These are phyloP conservation scores for Xenops minutus DNA, from an alignment of 2,797 vertebrate species.

Conservation along the genomic window DNA sequence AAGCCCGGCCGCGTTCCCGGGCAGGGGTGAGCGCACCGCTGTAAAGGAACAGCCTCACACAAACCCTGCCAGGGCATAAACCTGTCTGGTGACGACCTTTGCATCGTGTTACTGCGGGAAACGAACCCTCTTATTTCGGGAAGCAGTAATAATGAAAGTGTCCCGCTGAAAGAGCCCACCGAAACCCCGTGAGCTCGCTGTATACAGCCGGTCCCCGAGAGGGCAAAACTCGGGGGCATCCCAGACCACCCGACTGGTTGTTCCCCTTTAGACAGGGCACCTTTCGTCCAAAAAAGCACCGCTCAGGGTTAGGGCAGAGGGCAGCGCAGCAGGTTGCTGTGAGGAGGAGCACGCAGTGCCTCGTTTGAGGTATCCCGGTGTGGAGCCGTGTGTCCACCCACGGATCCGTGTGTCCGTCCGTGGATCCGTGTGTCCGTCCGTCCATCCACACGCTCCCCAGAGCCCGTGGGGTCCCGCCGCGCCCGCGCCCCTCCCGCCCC, in stretches of 20 bases:
- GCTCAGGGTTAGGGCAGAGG: too few relatives aligned
- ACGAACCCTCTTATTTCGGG: not conserved
- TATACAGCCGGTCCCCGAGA: accelerated
- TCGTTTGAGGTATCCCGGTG: accelerated
- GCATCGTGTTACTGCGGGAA: accelerated
- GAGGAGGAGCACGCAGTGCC: accelerated
- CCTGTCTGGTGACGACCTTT: accelerated
- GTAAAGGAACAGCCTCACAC: not conserved
- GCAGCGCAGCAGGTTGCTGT: not conserved
- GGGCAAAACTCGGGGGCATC: accelerated
- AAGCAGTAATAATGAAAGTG: not conserved
- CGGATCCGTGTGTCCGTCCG: too few relatives aligned
- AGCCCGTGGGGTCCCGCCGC: not conserved
- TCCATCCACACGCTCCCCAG: accelerated
- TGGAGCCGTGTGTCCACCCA: too few relatives aligned
- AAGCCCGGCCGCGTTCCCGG: not conserved
- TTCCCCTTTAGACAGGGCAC: not conserved
- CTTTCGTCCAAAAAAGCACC: accelerated
- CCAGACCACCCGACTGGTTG: accelerated
- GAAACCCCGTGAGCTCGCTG: not conserved
- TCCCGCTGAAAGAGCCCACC: accelerated
- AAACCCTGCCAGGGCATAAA: not conserved
- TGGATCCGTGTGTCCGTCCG: too few relatives aligned
- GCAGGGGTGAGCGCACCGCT: accelerated
- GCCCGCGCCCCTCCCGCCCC: not conserved